These are phyloP conservation scores for Ricordea florida DNA, from an alignment of 92 coral and sea anemone species.

Conservation along the genomic window DNA sequence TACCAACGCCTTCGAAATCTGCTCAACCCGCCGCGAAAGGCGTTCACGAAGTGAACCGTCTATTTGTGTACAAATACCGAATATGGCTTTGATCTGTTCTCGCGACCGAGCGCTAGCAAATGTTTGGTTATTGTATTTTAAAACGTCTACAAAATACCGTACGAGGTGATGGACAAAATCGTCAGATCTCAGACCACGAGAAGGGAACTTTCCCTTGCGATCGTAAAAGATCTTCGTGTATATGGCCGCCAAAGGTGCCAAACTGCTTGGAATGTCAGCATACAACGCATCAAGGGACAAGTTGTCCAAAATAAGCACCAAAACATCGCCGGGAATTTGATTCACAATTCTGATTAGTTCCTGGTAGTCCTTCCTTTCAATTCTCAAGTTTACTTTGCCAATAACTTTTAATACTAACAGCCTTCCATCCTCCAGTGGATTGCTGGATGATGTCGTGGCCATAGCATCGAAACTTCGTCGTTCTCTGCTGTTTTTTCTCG, in stretches of 20 bases:
- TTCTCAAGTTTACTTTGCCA: slow-evolving; percentile 81
- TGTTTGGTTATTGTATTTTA: slow-evolving; percentile 81
- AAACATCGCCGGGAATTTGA: slow-evolving; percentile 90
- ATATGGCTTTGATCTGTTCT: slow-evolving; percentile 67
- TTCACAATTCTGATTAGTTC: slow-evolving; percentile 72
- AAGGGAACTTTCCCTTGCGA: slow-evolving; percentile 63
- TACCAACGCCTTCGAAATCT: slow-evolving; percentile 50
- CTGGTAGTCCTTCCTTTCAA: slow-evolving; percentile 79
- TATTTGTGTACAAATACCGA: slow-evolving; percentile 58
- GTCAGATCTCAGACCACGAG: slow-evolving; percentile 48
- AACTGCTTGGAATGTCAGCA: slow-evolving; percentile 83
- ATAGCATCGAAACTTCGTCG: slow-evolving; percentile 54
- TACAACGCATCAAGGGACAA: slow-evolving; percentile 77
- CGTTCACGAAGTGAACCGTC: slow-evolving; percentile 58
- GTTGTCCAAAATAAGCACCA: slow-evolving; percentile 73
- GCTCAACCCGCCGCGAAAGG: slow-evolving; percentile 49
- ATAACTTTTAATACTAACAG: slow-evolving; percentile 78
- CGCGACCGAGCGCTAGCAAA: slow-evolving; percentile 82
- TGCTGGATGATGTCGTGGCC: slow-evolving; percentile 27
- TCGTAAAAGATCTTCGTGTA: slow-evolving; percentile 72
- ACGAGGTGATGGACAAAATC: slow-evolving; percentile 75
- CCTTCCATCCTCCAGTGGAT: slow-evolving; percentile 69
- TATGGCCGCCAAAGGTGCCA: slow-evolving; percentile 70
- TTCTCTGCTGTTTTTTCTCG: slow-evolving; percentile 7
- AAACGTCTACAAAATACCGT: slow-evolving; percentile 70